These are phyloP conservation scores for Phrynocephalus forsythii DNA, from an alignment of 2,797 vertebrate species.

Conservation along the genomic window DNA sequence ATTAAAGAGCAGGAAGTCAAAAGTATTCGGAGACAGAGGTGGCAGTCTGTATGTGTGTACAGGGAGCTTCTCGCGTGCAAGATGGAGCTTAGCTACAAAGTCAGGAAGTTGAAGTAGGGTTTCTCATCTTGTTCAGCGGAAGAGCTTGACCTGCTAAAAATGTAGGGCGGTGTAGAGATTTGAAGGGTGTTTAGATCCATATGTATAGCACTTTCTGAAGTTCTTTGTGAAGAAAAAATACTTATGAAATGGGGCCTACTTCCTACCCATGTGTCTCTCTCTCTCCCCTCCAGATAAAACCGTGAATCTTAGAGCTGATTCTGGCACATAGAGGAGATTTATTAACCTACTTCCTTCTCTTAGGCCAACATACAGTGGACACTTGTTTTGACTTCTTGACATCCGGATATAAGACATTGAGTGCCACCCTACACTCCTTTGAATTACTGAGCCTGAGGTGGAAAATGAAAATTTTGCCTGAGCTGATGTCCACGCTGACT, in stretches of 20 bases:
- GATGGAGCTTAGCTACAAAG: too few relatives aligned
- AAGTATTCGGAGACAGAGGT: neutral
- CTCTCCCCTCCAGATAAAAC: too few relatives aligned
- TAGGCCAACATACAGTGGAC: neutral
- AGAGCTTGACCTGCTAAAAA: too few relatives aligned
- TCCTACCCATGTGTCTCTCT: too few relatives aligned
- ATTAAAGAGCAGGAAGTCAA: neutral
- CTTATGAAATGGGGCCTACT: neutral
- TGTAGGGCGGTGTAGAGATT: neutral
- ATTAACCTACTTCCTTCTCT: neutral
- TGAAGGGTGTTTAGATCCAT: neutral
- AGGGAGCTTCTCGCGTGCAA: too few relatives aligned
- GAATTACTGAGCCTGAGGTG: too few relatives aligned
- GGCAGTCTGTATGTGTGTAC: too few relatives aligned
- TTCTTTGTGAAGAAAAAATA: neutral
- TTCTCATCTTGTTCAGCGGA: too few relatives aligned
- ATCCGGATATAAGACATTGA: neutral
- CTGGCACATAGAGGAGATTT: neutral
- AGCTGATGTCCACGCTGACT: conserved; percentile 32
- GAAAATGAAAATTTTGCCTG: conserved; percentile 17
- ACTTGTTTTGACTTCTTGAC: conserved; percentile 8
- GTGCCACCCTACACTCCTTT: too few relatives aligned
- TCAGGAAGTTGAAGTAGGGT: too few relatives aligned
- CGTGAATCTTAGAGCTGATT: neutral
- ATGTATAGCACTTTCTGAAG: neutral